These are phyloP conservation scores for Mugil cephalus DNA, from an alignment of 2,113 vertebrate genomes.

Conservation along the genomic window DNA sequence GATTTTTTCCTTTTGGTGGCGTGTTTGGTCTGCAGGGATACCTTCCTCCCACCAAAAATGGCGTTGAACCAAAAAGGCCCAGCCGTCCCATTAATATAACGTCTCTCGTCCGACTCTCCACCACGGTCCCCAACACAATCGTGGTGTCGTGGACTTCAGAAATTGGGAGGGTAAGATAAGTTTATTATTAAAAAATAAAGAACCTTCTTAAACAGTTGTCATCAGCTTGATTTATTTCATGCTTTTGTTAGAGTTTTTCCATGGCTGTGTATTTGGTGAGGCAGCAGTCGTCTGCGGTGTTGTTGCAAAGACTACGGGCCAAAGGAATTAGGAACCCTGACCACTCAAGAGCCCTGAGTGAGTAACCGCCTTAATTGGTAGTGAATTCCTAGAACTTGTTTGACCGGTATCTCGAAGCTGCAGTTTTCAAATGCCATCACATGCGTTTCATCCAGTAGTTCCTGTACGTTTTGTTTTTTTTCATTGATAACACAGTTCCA, in stretches of 20 bases:
- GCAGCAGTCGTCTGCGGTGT: slow-evolving; percentile 95
- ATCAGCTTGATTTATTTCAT: slow-evolving; percentile 8
- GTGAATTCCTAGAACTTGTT: background rate
- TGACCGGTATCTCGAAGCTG: background rate
- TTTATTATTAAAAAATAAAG: background rate
- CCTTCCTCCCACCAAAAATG: slow-evolving; percentile 99
- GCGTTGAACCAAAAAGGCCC: slow-evolving; percentile 99
- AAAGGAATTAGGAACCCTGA: slow-evolving; percentile 99
- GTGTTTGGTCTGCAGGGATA: slow-evolving; percentile 87
- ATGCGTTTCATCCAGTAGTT: background rate
- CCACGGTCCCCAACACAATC: slow-evolving; percentile 98
- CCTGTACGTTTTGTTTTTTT: background rate
- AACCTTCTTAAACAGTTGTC: background rate
- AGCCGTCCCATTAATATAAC: slow-evolving; percentile 99
- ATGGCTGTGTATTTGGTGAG: slow-evolving; percentile 99
- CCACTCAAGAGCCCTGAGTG: slow-evolving; percentile 98
- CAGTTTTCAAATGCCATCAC: background rate
- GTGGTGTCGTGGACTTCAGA: slow-evolving; percentile 98
- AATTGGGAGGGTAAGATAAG: slow-evolving; percentile 92
- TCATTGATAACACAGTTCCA: background rate
- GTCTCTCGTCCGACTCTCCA: slow-evolving; percentile 95
- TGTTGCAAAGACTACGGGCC: slow-evolving; percentile 95
- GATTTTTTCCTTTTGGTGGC: background rate
- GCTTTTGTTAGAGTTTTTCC: slow-evolving; percentile 91
- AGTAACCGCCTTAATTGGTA: slow-evolving; percentile 55